Evolutionary conservation across 2,888 invertebrate genomes (phyloP), one percentile per base, ranked within the genome.

Genomic region (Sesia apiformis): DNA sequence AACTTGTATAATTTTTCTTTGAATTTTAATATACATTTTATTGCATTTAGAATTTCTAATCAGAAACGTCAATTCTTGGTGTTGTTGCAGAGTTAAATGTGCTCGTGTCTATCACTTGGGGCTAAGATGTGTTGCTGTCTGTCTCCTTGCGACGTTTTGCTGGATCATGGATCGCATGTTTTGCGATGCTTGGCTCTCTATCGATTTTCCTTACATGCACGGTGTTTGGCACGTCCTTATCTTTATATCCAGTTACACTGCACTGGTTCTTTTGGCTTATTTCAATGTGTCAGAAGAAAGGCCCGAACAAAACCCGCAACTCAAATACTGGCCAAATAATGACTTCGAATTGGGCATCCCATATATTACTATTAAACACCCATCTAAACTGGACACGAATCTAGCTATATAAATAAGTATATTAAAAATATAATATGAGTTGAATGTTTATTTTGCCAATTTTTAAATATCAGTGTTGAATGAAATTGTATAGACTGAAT

Each of bases 141-240:
- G 93, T 91, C 69, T 92, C 8, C 74, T 94, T 38, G 95, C 95
- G 0, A 92, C 94, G 8, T 90, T 92, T 64, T 94, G 94, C 72
- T 96, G 96, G 96, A 81, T 95, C 46, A 92, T 93, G 68, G 96
- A 95, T 81, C 90, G 94, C 4, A 79, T 95, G 70, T 93, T 95
- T 76, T 96, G 96, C 75, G 94, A 95, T 65, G 91, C 93, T 23
- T 95, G 95, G 95, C 91, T 93, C 2, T 91, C 92, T 7, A 91
- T 95, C 6, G 92, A 94, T 81, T 95, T 96, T 66, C 95, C 95
- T 0, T 96, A 96, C 79, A 90, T 96, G 69, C 96, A 96, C 74
- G 95, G 94, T 6, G 89, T 95, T 23, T 96, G 96, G 96, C 96
- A 96, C 75, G 84, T 96, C 7, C 92, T 95, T 54, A 95, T 95